Evolutionary conservation across 2,797 vertebrate species (phyloP).

Genomic region (Eupleurogrammus muticus): DNA sequence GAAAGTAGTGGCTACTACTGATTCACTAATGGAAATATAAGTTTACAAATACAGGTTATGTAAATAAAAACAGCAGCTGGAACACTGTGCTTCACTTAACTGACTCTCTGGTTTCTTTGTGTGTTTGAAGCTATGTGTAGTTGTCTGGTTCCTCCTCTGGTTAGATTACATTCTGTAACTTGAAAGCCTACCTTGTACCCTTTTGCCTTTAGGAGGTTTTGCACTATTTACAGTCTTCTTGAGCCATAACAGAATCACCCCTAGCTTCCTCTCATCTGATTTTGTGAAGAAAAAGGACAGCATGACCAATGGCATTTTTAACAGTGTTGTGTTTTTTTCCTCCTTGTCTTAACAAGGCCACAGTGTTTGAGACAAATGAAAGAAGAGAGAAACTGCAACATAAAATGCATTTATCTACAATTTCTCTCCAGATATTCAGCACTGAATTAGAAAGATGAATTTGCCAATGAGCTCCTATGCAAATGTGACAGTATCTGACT

Average conservation of each 20-base stretch:
- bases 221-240: background rate
- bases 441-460: constrained; percentile 46
- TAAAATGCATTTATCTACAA: constrained; percentile 40
- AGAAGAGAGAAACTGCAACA: constrained; percentile 1
- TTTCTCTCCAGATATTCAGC: constrained; percentile 38
- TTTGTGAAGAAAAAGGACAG: no score
- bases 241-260: no score
- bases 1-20: background rate
- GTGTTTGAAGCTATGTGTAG: background rate
- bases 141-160: background rate
- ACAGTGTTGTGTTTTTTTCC: background rate
- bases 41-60: background rate
- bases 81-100: background rate
- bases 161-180: background rate
- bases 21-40: constrained; percentile 2
- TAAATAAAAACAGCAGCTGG: background rate
- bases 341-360: constrained; percentile 29
- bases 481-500: constrained; percentile 29
- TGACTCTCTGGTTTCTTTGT: background rate
- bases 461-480: constrained; percentile 23
- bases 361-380: constrained; percentile 8
- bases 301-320: no score
- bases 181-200: no score
- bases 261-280: no score
- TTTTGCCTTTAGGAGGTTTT: no score